Evolutionary conservation across 2,797 vertebrate genomes (phyloP).

Genomic region (Emydoidea blandingii): DNA sequence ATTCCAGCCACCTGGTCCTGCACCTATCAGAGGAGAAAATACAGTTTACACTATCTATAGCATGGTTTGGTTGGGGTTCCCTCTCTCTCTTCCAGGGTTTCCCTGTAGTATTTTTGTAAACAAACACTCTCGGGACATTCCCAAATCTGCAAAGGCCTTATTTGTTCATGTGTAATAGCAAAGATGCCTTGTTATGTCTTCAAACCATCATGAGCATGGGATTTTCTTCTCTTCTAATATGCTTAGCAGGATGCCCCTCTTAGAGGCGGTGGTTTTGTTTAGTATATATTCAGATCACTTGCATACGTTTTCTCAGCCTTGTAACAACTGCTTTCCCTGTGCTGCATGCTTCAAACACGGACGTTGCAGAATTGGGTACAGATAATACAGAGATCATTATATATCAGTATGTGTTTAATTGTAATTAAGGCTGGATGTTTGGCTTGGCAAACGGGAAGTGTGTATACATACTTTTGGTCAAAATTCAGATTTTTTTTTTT

Average conservation of each 20-base stretch:
- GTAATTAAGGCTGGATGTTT: conserved; percentile 12
- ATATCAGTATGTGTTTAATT: neutral
- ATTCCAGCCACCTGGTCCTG: conserved; percentile 77
- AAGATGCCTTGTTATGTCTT: conserved; percentile 36
- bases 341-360: neutral
- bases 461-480: conserved; percentile 23
- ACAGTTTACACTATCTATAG: conserved; percentile 5
- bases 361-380: conserved; percentile 2
- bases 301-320: neutral
- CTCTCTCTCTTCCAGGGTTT: conserved; percentile 37
- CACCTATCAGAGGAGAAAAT: conserved; percentile 62
- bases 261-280: conserved; percentile 1
- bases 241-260: neutral
- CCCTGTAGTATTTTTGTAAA: conserved; percentile 55
- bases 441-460: neutral
- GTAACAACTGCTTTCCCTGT: neutral
- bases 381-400: conserved; percentile 22
- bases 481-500: conserved; percentile 20
- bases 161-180: neutral
- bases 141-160: neutral
- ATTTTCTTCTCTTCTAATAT: conserved; percentile 24
- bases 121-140: neutral
- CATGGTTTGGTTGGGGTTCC: conserved; percentile 60
- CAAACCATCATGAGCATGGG: neutral
- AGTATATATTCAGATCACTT: neutral